Percentiles rank a stretch among this genome's conserved stretches.
Conservation (phyloP, 2,797 vertebrate species). For the Acrossocheilus wenchowensis region DNA sequence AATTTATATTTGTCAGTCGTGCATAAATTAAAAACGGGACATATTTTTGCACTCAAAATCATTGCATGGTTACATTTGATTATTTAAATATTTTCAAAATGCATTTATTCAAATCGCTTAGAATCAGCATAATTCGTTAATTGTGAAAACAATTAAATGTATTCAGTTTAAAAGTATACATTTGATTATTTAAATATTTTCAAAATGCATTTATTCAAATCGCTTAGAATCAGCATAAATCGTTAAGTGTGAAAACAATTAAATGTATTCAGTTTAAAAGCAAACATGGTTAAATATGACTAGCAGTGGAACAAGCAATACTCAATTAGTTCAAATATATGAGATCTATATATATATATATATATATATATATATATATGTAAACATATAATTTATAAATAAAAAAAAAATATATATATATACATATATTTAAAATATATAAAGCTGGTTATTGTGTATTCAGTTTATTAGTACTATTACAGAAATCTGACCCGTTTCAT, state of each 20-base stretch:
- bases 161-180: background rate
- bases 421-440: background rate
- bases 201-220: background rate
- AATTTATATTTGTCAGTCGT: background rate
- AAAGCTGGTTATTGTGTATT: background rate
- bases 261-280: background rate
- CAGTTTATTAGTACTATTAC: background rate
- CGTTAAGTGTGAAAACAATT: background rate
- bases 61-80: background rate
- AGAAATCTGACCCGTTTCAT: background rate
- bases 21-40: background rate
- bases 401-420: background rate
- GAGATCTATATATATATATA: too few species aligned
- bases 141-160: background rate
- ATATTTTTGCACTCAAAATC: background rate
- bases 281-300: background rate
- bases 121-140: background rate
- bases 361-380: background rate
- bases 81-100: background rate
- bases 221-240: background rate
- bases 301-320: background rate
- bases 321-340: background rate
- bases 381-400: background rate
- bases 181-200: background rate
- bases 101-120: background rate